Evolutionary conservation across 2,888 invertebrate species (phyloP).

Genomic region (Palloptera scutellata): DNA sequence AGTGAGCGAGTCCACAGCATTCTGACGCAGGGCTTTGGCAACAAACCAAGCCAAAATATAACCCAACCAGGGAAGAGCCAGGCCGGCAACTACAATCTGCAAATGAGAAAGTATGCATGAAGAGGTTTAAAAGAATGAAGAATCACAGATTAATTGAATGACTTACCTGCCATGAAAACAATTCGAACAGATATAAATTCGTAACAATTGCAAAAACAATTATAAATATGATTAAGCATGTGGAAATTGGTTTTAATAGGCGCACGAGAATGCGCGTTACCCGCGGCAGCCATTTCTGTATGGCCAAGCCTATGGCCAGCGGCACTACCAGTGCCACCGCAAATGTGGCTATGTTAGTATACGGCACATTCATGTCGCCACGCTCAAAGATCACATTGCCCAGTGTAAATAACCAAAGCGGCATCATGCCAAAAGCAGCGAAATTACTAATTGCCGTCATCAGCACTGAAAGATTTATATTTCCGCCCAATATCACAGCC

Average conservation of each 20-base stretch:
- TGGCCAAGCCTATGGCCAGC: conserved; percentile 70
- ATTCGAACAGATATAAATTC: conserved; percentile 87
- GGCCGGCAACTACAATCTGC: conserved; percentile 81
- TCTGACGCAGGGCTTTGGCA: conserved; percentile 71
- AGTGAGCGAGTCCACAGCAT: conserved; percentile 77
- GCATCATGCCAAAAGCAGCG: conserved; percentile 90
- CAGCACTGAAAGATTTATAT: conserved; percentile 90
- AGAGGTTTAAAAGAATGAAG: neutral
- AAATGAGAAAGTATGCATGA: conserved; percentile 40
- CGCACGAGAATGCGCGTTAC: conserved; percentile 76
- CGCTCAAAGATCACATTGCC: conserved; percentile 79
- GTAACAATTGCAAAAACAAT: conserved; percentile 86
- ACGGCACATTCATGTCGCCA: conserved; percentile 79
- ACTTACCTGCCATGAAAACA: conserved; percentile 87
- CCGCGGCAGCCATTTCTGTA: conserved; percentile 75
- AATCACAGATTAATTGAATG: neutral
- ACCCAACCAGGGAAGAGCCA: conserved; percentile 84
- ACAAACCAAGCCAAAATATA: conserved; percentile 74
- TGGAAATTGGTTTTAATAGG: conserved; percentile 85
- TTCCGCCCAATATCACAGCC: conserved; percentile 90
- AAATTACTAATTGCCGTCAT: conserved; percentile 94
- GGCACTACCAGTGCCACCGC: conserved; percentile 82
- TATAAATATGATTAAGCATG: conserved; percentile 81
- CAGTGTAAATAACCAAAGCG: conserved; percentile 88
- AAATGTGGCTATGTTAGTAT: conserved; percentile 76